Evolutionary conservation across 2,888 invertebrate genomes (phyloP).

Genomic region (Hemistola chrysoprasaria): DNA sequence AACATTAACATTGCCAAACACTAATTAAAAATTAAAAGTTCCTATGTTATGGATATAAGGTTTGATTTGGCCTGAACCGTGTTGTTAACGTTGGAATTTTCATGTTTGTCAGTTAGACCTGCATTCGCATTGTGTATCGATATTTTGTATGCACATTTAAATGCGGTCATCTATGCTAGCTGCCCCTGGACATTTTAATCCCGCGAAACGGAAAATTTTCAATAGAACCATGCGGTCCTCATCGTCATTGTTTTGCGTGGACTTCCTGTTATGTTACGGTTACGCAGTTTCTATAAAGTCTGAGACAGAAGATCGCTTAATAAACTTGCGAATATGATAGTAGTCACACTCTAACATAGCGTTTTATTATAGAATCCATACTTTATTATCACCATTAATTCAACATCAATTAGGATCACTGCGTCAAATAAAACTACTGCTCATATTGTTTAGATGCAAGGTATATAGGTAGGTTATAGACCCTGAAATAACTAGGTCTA

Average conservation of each 20-base stretch:
- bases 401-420: no score
- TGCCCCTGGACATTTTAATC: conserved; percentile 54
- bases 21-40: conserved; percentile 9
- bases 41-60: conserved; percentile 28
- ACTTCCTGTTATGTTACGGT: conserved; percentile 26
- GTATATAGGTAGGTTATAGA: no score
- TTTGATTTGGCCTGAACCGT: conserved; percentile 28
- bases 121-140: conserved; percentile 73
- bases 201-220: conserved; percentile 50
- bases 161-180: conserved; percentile 71
- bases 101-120: conserved; percentile 48
- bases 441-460: no score
- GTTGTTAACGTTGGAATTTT: conserved; percentile 24
- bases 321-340: neutral
- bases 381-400: no score
- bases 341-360: no score
- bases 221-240: conserved; percentile 34
- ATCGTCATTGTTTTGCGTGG: conserved; percentile 35
- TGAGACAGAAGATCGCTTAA: neutral
- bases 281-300: conserved; percentile 7
- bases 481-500: no score
- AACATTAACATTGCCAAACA: conserved; percentile 15
- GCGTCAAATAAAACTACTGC: no score
- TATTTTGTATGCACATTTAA: conserved; percentile 79
- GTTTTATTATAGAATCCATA: no score